phyloP scores from a whole-genome alignment of 2,113 vertebrate species.

The Solea solea region DNA sequence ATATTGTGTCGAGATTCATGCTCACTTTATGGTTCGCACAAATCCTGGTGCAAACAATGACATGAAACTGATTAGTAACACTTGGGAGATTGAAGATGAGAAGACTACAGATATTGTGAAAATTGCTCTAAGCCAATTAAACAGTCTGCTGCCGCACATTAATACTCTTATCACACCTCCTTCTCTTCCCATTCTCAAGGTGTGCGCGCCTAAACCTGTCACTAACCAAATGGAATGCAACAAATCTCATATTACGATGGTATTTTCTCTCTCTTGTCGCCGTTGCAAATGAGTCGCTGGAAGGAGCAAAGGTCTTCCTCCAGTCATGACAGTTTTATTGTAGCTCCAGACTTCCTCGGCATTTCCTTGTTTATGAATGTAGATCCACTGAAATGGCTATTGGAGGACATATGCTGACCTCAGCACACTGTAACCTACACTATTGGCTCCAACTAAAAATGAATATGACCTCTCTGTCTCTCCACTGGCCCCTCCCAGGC shows the following conservation, averaged over 20 bases:
- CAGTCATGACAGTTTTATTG: constrained; percentile 21
- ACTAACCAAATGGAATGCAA: constrained; percentile 30
- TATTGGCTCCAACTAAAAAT: constrained; percentile 27
- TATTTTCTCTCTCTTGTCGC: constrained; percentile 6
- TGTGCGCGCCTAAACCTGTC: constrained; percentile 40
- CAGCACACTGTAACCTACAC: constrained; percentile 25
- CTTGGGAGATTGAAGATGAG: constrained; percentile 39
- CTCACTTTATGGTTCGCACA: constrained; percentile 36
- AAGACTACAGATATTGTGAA: constrained; percentile 49
- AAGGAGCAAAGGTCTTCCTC: constrained; percentile 5
- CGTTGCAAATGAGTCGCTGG: constrained; percentile 1
- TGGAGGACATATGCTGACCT: constrained; percentile 28
- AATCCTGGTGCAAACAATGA: constrained; percentile 50
- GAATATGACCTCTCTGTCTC: constrained; percentile 47
- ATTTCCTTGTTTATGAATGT: constrained; percentile 14
- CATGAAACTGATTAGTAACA: constrained; percentile 67
- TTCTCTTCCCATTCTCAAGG: constrained; percentile 46
- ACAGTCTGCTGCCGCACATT: constrained; percentile 33
- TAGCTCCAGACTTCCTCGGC: constrained; percentile 7
- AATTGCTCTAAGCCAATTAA: constrained; percentile 65
- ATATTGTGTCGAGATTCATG: constrained; percentile 12
- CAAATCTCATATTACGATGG: constrained; percentile 14
- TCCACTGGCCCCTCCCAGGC: constrained; percentile 1
- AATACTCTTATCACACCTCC: constrained; percentile 66
- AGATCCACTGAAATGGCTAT: constrained; percentile 4